Evolutionary conservation across 2,797 vertebrate genomes (phyloP).

Genomic region (Phoxinus dragarum): DNA sequence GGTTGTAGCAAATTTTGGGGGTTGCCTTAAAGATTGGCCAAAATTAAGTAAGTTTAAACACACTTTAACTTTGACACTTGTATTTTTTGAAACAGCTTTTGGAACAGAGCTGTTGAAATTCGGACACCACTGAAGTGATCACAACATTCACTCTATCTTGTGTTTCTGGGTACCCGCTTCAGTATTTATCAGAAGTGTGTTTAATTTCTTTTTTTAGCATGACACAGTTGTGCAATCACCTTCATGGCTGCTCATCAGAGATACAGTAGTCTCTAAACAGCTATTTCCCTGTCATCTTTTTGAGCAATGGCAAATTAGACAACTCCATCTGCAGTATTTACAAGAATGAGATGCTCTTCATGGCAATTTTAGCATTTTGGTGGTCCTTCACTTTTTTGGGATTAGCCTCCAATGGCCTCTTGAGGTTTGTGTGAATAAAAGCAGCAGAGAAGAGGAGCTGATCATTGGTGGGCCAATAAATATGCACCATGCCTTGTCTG

Average conservation of each 20-base stretch:
- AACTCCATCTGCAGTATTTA: conserved; percentile 57
- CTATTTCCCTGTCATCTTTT: conserved; percentile 49
- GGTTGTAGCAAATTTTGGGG: background rate
- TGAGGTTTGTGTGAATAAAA: background rate
- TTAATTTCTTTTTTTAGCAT: conserved; percentile 2
- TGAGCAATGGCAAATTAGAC: conserved; percentile 50
- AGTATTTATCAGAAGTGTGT: background rate
- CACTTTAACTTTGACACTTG: background rate
- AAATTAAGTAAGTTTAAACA: background rate
- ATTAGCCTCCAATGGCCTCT: conserved; percentile 40
- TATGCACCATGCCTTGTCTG: background rate
- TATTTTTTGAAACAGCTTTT: conserved; percentile 1
- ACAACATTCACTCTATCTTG: background rate
- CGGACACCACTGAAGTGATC: background rate
- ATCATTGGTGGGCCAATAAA: background rate
- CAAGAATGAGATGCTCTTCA: conserved; percentile 57
- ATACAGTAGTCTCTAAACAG: background rate
- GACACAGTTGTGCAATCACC: conserved; percentile 63
- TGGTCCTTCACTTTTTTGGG: conserved; percentile 45
- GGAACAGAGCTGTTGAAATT: background rate
- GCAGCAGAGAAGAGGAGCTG: background rate
- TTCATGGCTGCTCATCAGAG: conserved; percentile 35
- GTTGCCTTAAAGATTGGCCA: background rate
- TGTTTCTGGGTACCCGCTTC: background rate
- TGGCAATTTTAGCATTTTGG: conserved; percentile 54